phyloP scores from a whole-genome alignment of 1,140 invertebrate genomes.

The Bombus picipes region DNA sequence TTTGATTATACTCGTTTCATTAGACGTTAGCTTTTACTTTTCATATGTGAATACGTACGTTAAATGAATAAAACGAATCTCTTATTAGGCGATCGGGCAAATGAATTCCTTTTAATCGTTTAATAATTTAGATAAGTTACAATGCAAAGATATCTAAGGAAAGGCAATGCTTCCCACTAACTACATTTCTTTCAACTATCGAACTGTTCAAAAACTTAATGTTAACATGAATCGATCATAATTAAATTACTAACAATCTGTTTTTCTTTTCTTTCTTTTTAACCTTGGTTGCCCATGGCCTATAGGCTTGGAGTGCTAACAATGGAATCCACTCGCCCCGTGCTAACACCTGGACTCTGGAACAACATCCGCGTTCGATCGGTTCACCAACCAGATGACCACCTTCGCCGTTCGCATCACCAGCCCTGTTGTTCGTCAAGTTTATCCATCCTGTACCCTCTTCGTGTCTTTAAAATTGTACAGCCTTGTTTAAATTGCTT shows the following conservation, averaged over 20 bases:
- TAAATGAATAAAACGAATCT: neutral
- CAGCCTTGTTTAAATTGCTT: conserved; percentile 43
- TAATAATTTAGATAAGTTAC: neutral
- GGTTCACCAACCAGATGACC: conserved; percentile 80
- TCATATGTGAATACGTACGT: neutral
- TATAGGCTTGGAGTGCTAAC: conserved; percentile 89
- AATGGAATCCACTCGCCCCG: conserved; percentile 83
- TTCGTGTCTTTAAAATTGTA: conserved; percentile 51
- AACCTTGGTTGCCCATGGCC: conserved; percentile 85
- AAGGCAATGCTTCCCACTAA: conserved; percentile 80
- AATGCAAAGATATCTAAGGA: neutral
- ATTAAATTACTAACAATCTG: conserved; percentile 85
- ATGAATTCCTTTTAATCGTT: neutral
- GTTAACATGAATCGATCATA: conserved; percentile 79
- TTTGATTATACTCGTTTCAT: neutral
- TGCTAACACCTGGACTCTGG: conserved; percentile 83
- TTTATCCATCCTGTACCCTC: conserved; percentile 77
- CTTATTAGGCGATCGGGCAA: neutral
- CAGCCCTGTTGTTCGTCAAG: conserved; percentile 81
- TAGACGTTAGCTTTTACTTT: neutral
- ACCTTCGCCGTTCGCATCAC: conserved; percentile 82
- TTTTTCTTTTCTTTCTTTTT: conserved; percentile 86
- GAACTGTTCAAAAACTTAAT: conserved; percentile 74
- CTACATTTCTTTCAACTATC: conserved; percentile 77
- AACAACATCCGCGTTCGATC: conserved; percentile 82